phyloP scores from a whole-genome alignment of 2,888 invertebrate species.

The Leucophenga montana region DNA sequence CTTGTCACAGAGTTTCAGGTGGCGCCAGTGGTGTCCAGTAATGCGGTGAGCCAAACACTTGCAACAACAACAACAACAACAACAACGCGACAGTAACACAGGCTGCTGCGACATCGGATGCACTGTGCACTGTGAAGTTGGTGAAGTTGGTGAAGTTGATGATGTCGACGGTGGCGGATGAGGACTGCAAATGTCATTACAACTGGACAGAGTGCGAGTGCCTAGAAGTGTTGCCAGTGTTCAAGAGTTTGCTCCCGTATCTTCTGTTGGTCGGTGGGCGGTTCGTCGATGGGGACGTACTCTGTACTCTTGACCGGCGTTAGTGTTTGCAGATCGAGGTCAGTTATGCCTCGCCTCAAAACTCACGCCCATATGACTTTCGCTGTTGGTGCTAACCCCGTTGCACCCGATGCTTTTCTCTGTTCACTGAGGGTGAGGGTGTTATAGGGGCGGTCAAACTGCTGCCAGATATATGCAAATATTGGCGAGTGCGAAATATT shows the following conservation, averaged over 20 bases:
- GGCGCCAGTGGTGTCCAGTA: not conserved
- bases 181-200: conserved; percentile 14
- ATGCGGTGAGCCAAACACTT: not conserved
- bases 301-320: not conserved
- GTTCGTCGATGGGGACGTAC: not conserved
- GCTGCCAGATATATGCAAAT: conserved; percentile 27
- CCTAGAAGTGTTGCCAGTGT: not conserved
- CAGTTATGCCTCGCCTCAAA: conserved; percentile 2
- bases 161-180: not conserved
- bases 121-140: conserved; percentile 10
- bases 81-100: conserved; percentile 31
- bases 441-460: no score
- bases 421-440: no score
- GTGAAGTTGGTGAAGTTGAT: not conserved
- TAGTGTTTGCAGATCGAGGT: conserved; percentile 14
- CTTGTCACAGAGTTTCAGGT: not conserved
- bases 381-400: not conserved
- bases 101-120: conserved; percentile 36
- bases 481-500: conserved; percentile 17
- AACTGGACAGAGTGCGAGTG: not conserved
- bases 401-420: not conserved
- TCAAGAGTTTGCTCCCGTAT: not conserved
- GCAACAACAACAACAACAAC: not conserved
- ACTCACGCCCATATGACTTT: conserved; percentile 8
- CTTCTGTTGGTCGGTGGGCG: not conserved